phyloP scores from a whole-genome alignment of 2,888 invertebrate species.

The Agriopis aurantiaria region DNA sequence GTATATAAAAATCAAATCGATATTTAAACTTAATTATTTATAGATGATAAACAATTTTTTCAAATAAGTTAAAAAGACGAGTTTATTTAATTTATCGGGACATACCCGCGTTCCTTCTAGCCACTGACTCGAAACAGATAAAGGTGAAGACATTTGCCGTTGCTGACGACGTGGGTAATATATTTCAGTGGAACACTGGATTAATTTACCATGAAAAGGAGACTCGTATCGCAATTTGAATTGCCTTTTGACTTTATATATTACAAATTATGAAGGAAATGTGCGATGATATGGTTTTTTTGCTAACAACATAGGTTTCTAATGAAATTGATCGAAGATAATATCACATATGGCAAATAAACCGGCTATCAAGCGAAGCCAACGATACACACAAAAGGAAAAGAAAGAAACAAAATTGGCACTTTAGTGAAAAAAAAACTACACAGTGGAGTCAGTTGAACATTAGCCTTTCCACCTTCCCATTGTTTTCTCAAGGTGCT shows the following conservation, averaged over 20 bases:
- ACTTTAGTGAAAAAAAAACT: too few species aligned
- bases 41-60: background rate
- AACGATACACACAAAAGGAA: background rate
- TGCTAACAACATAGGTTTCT: background rate
- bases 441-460: too few species aligned
- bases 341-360: background rate
- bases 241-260: conserved; percentile 5
- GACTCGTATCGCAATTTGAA: conserved; percentile 10
- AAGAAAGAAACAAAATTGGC: too few species aligned
- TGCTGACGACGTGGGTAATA: conserved; percentile 24
- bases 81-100: conserved; percentile 7
- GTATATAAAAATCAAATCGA: background rate
- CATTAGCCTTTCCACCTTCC: too few species aligned
- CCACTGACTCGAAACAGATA: conserved; percentile 48
- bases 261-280: background rate
- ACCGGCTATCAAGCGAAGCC: background rate
- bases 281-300: background rate
- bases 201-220: conserved; percentile 30
- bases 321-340: background rate
- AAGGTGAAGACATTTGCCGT: conserved; percentile 39
- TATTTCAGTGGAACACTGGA: conserved; percentile 17
- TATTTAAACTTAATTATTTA: background rate
- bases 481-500: too few species aligned
- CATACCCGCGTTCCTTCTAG: conserved; percentile 14
- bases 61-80: background rate